These are phyloP conservation scores for Synergus gifuensis DNA, from an alignment of 2,888 invertebrate genomes.

Conservation along the genomic window DNA sequence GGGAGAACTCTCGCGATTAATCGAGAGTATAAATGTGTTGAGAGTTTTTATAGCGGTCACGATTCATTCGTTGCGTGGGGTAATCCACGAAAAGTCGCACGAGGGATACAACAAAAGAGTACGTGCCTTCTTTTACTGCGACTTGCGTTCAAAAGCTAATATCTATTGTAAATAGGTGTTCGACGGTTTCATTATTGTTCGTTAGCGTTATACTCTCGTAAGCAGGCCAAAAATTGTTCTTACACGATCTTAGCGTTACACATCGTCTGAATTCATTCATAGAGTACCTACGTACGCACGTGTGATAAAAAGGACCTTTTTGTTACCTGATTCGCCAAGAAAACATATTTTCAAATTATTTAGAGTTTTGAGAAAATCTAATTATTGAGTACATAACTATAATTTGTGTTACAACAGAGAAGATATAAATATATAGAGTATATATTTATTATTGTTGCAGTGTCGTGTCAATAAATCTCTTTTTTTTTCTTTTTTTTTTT, in stretches of 20 bases:
- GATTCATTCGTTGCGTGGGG: constrained; percentile 12
- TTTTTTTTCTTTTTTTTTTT: constrained; percentile 50
- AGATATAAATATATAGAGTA: constrained; percentile 53
- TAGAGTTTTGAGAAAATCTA: constrained; percentile 5
- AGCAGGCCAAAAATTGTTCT: constrained; percentile 42
- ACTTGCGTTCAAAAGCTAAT: constrained; percentile 38
- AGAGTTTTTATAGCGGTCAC: constrained; percentile 41
- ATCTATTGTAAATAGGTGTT: constrained; percentile 41
- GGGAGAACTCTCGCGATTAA: constrained; percentile 49
- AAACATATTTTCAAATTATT: not conserved
- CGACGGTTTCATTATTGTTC: constrained; percentile 38
- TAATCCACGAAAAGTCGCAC: constrained; percentile 31
- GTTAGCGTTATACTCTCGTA: constrained; percentile 41
- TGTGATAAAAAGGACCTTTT: constrained; percentile 31
- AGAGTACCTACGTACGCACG: constrained; percentile 41
- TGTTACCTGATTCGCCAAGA: constrained; percentile 20
- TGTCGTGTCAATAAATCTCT: constrained; percentile 30
- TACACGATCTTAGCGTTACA: constrained; percentile 41
- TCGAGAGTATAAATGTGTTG: constrained; percentile 48
- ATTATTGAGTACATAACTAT: constrained; percentile 23
- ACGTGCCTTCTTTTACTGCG: constrained; percentile 41
- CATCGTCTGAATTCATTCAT: constrained; percentile 37
- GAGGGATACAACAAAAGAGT: constrained; percentile 38
- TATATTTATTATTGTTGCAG: constrained; percentile 47
- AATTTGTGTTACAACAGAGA: constrained; percentile 23